Base-by-base conservation (phyloP, 2,113 vertebrate genomes). In the Ptychochromis oligacanthus region DNA sequence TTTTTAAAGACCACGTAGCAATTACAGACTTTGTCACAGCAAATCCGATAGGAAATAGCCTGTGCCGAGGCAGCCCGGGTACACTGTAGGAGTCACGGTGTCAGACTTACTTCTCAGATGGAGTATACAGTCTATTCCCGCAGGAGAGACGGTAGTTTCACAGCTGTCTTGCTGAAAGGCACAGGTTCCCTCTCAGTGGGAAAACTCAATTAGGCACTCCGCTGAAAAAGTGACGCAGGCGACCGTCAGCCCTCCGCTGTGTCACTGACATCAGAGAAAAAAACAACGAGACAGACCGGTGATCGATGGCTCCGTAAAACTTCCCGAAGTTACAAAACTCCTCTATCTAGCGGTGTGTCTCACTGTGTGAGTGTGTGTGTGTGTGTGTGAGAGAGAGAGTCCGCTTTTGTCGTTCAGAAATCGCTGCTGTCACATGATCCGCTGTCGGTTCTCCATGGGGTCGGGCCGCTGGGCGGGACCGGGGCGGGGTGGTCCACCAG, bases 371-470 rank as follows among this genome's bases (percentile, higher is more conserved):
- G 7, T 17, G 56, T 26, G 20, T 26, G 57, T 36, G 34, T 56
- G 61, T 24, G 55, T 64, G 17, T 52, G n/a, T n/a, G n/a, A n/a
- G n/a, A n/a, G n/a, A n/a, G n/a, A n/a, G 24, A 58, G 55, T 70
- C 58, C 13, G 56, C 20, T 77, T 82, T 74, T 84, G 90, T 91
- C 78, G 86, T 89, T 87, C 18, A 84, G 89, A 77, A 86, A 87
- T 83, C 77, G 83, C 86, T 86, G 74, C 86, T 77, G 91, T 95
- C 94, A 95, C 92, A 91, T 95, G 95, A 94, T 89, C 85, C 86
- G 26, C 84, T 5, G 90, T 75, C 81, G 74, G 87, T 82, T 70
- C 80, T 88, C 79, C 64, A 6, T 79, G 87, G 94, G 93, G 92
- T 89, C 87, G 89, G 90, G 82, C 79, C 81, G 87, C 75, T 86